Conservation (phyloP, 1,140 invertebrate species). For the Nephila pilipes region DNA sequence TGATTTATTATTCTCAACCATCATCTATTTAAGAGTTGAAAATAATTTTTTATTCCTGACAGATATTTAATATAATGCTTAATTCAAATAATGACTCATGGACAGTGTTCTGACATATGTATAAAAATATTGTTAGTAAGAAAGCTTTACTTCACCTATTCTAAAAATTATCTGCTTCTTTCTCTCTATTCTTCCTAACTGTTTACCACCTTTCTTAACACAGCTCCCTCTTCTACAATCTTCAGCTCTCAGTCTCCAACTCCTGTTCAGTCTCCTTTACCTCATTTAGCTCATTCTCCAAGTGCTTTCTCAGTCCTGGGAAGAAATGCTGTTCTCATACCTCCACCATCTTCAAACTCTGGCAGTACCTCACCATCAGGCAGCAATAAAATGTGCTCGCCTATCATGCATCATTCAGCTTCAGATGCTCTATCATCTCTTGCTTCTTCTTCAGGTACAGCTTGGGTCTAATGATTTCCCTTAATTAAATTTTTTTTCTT, state of each 20-base stretch:
- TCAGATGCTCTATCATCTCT: constrained; percentile 74
- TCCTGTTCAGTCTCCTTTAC: constrained; percentile 74
- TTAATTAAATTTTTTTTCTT: background rate
- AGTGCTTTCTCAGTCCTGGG: constrained; percentile 76
- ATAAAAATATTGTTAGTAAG: too few relatives aligned
- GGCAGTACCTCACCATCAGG: constrained; percentile 56
- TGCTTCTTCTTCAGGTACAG: constrained; percentile 73
- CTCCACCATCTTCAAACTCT: constrained; percentile 64
- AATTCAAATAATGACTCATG: too few relatives aligned
- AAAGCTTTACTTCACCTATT: too few relatives aligned
- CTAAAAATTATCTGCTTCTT: background rate
- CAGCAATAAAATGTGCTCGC: constrained; percentile 69
- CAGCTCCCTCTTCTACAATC: constrained; percentile 72
- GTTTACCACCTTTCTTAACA: background rate
- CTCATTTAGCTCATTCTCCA: constrained; percentile 76
- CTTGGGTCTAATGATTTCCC: background rate
- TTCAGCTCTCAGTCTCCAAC: constrained; percentile 70
- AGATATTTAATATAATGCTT: too few relatives aligned
- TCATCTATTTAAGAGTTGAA: too few relatives aligned
- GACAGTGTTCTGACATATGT: too few relatives aligned
- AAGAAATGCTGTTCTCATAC: constrained; percentile 73
- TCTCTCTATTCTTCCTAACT: constrained; percentile 9
- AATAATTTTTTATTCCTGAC: too few relatives aligned
- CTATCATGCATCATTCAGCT: constrained; percentile 73
- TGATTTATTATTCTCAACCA: too few relatives aligned